Evolutionary conservation across 1,140 invertebrate species (phyloP).

Genomic region (Araneus ventricosus): DNA sequence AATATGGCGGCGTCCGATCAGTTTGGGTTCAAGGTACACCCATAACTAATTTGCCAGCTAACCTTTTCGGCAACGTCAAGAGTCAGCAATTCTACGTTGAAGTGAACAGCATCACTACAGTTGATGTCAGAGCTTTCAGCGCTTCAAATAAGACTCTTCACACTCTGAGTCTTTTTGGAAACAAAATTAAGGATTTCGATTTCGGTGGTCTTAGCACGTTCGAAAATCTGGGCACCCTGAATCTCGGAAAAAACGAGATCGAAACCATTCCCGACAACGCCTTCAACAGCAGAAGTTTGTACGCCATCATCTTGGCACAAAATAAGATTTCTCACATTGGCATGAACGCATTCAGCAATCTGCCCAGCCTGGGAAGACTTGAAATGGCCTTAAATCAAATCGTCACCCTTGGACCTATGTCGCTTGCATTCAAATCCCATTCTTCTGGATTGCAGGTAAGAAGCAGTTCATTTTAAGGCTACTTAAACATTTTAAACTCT

Average conservation of each 20-base stretch:
- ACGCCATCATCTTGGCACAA: constrained; percentile 56
- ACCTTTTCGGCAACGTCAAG: constrained; percentile 56
- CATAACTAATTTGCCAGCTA: constrained; percentile 31
- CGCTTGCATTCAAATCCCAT: constrained; percentile 44
- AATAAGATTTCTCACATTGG: constrained; percentile 66
- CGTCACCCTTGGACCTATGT: constrained; percentile 44
- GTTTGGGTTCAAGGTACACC: constrained; percentile 73
- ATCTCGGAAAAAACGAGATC: constrained; percentile 59
- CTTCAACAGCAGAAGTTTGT: constrained; percentile 42
- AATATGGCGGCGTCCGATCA: constrained; percentile 47
- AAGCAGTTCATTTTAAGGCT: background rate
- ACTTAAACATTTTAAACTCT: too few relatives aligned
- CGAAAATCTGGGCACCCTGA: background rate
- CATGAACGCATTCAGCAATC: constrained; percentile 44
- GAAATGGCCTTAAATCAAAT: constrained; percentile 48
- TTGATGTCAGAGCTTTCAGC: constrained; percentile 46
- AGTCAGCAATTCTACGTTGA: constrained; percentile 62
- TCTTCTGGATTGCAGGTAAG: constrained; percentile 53
- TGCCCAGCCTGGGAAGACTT: constrained; percentile 47
- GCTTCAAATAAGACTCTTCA: constrained; percentile 34
- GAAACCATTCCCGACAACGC: constrained; percentile 47
- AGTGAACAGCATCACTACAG: constrained; percentile 51
- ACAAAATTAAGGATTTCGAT: constrained; percentile 51
- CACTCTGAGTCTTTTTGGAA: constrained; percentile 65
- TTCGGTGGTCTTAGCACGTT: background rate